Percentiles rank a stretch among this genome's conserved stretches.
phyloP scores from a whole-genome alignment of 2,797 vertebrate genomes.

The Propithecus perrieri region DNA sequence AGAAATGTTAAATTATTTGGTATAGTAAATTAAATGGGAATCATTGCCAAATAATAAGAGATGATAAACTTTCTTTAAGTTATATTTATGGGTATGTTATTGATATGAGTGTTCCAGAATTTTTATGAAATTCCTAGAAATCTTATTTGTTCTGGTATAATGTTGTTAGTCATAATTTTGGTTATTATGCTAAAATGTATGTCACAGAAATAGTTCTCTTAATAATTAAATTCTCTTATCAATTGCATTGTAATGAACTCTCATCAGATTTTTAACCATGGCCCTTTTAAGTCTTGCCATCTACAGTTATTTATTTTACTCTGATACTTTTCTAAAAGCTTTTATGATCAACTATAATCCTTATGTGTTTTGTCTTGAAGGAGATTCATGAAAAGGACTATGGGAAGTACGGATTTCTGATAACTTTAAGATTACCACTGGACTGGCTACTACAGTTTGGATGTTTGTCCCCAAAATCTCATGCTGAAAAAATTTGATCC shows the following conservation, averaged over 20 bases:
- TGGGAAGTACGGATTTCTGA: background rate
- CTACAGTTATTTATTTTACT: background rate
- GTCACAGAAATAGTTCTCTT: background rate
- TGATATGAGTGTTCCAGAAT: background rate
- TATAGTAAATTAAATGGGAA: background rate
- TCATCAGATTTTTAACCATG: background rate
- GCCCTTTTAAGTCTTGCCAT: background rate
- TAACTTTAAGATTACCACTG: background rate
- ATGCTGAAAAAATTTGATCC: background rate
- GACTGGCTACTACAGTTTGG: background rate
- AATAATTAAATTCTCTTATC: background rate
- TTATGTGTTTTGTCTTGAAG: background rate
- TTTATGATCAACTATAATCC: background rate
- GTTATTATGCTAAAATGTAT: background rate
- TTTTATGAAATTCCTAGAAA: background rate
- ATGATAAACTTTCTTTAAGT: background rate
- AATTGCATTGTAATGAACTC: background rate
- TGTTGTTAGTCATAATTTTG: background rate
- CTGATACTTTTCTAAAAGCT: background rate
- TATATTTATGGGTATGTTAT: background rate
- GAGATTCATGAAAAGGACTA: background rate
- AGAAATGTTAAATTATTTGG: background rate
- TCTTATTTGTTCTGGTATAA: background rate
- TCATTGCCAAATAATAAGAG: background rate
- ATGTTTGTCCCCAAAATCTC: background rate